A percentile compares a stretch with the other conserved stretches of the same genome.
Evolutionary conservation across 1,140 invertebrate species (phyloP).

Genomic region (Drosophila busckii): DNA sequence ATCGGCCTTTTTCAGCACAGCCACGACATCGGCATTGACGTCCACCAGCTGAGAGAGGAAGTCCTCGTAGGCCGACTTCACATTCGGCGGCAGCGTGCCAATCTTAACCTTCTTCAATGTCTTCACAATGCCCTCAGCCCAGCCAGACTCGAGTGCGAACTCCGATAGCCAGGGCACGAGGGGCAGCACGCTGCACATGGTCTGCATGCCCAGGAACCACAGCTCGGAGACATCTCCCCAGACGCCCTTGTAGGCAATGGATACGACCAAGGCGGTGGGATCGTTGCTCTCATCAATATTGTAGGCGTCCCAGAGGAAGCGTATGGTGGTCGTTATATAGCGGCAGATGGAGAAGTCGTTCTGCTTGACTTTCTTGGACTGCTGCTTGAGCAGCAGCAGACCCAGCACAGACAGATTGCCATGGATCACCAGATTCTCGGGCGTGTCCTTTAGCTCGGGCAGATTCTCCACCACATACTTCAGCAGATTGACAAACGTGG

Average conservation of each 20-base stretch:
- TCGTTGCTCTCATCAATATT: constrained; percentile 92
- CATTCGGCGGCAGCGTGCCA: constrained; percentile 88
- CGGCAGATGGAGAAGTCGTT: constrained; percentile 92
- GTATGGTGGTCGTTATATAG: constrained; percentile 91
- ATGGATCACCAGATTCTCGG: constrained; percentile 90
- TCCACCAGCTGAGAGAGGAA: constrained; percentile 91
- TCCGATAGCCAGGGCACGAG: constrained; percentile 93
- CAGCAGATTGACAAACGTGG: constrained; percentile 87
- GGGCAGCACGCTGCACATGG: constrained; percentile 88
- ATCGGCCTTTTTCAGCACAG: constrained; percentile 90
- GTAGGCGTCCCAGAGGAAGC: constrained; percentile 95
- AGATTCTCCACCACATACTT: constrained; percentile 93
- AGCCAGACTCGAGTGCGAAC: constrained; percentile 94
- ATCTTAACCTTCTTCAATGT: constrained; percentile 89
- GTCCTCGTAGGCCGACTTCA: constrained; percentile 94
- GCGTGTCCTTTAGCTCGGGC: constrained; percentile 90
- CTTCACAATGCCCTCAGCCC: constrained; percentile 91
- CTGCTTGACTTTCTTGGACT: constrained; percentile 88
- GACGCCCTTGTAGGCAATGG: constrained; percentile 90
- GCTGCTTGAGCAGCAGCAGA: constrained; percentile 90
- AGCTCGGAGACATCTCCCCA: constrained; percentile 94
- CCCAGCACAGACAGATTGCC: constrained; percentile 92
- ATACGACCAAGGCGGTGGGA: constrained; percentile 87
- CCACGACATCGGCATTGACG: constrained; percentile 86
- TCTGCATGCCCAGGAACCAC: constrained; percentile 97